Conservation (phyloP, 1,140 invertebrate genomes). For the Carcinoscorpius rotundicauda region DNA sequence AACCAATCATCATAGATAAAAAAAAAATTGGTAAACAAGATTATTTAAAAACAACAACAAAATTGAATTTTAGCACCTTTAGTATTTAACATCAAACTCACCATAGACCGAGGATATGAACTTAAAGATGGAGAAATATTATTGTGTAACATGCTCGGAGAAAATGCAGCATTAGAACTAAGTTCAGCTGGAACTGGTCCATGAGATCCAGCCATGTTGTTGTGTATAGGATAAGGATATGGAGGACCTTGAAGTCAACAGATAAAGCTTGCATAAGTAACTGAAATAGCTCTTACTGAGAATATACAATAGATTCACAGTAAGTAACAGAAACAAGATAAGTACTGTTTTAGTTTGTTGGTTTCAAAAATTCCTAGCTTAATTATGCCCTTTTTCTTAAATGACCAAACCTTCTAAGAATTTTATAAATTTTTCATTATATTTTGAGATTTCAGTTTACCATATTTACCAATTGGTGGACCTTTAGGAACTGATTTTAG, state of each 20-base stretch:
- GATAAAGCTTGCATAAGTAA: background rate
- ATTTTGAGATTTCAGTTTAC: too few species aligned
- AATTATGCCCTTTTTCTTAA: background rate
- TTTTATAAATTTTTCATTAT: too few species aligned
- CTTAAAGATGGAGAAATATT: constrained; percentile 33
- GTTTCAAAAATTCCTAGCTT: background rate
- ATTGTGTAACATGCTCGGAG: constrained; percentile 29
- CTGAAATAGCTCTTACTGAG: background rate
- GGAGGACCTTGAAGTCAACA: constrained; percentile 23
- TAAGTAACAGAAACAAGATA: too few species aligned
- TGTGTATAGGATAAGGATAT: constrained; percentile 25
- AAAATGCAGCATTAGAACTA: constrained; percentile 24
- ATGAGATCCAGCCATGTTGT: constrained; percentile 21
- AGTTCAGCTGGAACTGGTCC: constrained; percentile 26
- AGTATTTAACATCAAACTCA: constrained; percentile 16
- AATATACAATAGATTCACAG: background rate
- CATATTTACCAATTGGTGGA: constrained; percentile 16
- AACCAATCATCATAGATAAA: too few species aligned
- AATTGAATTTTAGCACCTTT: too few species aligned
- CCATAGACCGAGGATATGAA: constrained; percentile 31
- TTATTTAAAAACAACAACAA: too few species aligned
- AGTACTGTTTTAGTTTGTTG: too few species aligned
- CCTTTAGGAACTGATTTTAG: constrained; percentile 23
- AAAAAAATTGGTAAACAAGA: too few species aligned
- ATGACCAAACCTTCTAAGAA: too few species aligned